Evolutionary conservation across 2,797 vertebrate genomes (phyloP).

Genomic region (Naso thynnoides): DNA sequence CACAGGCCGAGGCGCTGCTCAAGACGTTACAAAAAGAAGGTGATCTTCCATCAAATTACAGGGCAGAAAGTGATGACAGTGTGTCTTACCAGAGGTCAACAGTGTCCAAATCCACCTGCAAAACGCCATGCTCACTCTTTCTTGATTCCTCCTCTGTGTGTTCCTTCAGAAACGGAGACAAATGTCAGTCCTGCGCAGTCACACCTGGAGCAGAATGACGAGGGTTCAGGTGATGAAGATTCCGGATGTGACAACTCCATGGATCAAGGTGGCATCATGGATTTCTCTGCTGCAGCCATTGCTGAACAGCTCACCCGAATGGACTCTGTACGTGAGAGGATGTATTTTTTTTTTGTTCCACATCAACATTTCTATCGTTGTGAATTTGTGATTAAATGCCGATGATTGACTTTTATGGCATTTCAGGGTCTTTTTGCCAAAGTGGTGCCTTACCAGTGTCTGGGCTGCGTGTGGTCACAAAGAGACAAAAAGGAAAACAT

Average conservation of each 20-base stretch:
- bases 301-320: constrained; percentile 87
- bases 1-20: constrained; percentile 79
- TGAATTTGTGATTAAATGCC: neutral
- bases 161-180: constrained; percentile 52
- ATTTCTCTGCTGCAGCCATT: constrained; percentile 80
- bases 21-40: constrained; percentile 74
- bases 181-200: constrained; percentile 8
- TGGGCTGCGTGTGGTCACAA: constrained; percentile 91
- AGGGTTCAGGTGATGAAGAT: constrained; percentile 67
- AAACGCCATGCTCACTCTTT: neutral
- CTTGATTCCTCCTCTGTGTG: neutral
- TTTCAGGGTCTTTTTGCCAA: constrained; percentile 86
- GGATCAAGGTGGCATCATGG: constrained; percentile 79
- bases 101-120: neutral
- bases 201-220: constrained; percentile 54
- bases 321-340: constrained; percentile 80
- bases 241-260: constrained; percentile 60
- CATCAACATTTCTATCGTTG: neutral
- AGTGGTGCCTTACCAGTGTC: constrained; percentile 88
- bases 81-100: neutral
- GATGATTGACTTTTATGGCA: neutral
- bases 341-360: neutral
- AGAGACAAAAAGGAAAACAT: constrained; percentile 88
- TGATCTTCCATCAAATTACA: constrained; percentile 26
- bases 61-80: neutral